These are phyloP conservation scores for Hestina assimilis DNA, from an alignment of 1,140 invertebrate species.

Conservation along the genomic window DNA sequence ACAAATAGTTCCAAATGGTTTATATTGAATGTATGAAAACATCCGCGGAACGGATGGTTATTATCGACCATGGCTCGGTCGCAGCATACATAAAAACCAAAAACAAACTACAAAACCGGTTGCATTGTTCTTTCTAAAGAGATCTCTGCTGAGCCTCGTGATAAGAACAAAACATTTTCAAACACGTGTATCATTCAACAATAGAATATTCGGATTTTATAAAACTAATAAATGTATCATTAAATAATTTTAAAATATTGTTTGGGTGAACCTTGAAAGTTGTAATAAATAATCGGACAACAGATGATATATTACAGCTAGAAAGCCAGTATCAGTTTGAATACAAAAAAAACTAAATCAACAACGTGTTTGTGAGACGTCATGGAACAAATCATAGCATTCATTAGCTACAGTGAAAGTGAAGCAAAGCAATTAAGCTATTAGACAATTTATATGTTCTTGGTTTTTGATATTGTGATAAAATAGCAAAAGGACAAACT, in stretches of 20 bases:
- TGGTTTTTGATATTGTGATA: slow-evolving; percentile 19
- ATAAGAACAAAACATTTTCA: slow-evolving; percentile 59
- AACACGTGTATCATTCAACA: slow-evolving; percentile 46
- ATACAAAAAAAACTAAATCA: slow-evolving; percentile 40
- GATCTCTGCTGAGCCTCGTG: slow-evolving; percentile 43
- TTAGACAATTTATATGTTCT: slow-evolving; percentile 39
- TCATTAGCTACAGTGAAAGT: slow-evolving; percentile 62
- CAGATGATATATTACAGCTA: slow-evolving; percentile 35
- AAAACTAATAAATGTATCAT: background rate
- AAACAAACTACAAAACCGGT: slow-evolving; percentile 66
- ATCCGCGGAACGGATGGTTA: slow-evolving; percentile 12
- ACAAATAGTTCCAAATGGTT: background rate
- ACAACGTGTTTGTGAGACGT: slow-evolving; percentile 43
- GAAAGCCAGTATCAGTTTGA: slow-evolving; percentile 43
- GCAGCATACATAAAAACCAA: slow-evolving; percentile 49
- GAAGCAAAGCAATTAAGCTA: slow-evolving; percentile 54
- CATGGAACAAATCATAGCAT: slow-evolving; percentile 51
- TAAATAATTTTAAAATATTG: background rate
- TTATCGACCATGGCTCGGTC: slow-evolving; percentile 19
- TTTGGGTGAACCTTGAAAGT: slow-evolving; percentile 15
- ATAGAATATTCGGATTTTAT: background rate
- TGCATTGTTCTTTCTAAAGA: slow-evolving; percentile 69
- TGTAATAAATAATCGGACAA: slow-evolving; percentile 15
- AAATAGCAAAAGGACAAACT: slow-evolving; percentile 20
- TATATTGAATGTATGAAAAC: slow-evolving; percentile 18